Evolutionary conservation across 2,888 invertebrate species (phyloP).

Genomic region (Drosophila emarginata): DNA sequence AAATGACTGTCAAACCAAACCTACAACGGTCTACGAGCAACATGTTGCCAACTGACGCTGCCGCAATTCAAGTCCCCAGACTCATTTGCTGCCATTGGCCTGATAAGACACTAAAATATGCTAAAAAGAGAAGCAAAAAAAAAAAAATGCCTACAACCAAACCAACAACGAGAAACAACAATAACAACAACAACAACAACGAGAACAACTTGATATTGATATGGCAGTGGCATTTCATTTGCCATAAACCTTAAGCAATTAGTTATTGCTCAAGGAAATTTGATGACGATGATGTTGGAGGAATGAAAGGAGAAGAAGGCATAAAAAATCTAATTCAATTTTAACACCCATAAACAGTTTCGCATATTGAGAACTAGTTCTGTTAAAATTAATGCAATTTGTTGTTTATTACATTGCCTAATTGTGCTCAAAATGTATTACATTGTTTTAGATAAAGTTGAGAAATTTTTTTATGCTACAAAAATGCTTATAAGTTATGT

Average conservation of each 20-base stretch:
- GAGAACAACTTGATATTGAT: constrained; percentile 75
- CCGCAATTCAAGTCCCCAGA: constrained; percentile 20
- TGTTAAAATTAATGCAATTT: not conserved
- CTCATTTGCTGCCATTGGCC: constrained; percentile 70
- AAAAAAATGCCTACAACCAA: no score
- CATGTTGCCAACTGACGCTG: constrained; percentile 43
- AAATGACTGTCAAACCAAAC: constrained; percentile 77
- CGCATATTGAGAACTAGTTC: not conserved
- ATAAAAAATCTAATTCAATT: not conserved
- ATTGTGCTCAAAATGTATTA: no score
- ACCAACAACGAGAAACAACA: constrained; percentile 13
- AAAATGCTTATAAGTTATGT: no score
- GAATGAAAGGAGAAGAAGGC: not conserved
- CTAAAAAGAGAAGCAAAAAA: constrained; percentile 44
- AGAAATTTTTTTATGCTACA: no score
- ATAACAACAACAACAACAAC: not conserved
- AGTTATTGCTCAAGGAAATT: constrained; percentile 54
- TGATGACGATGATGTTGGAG: not conserved
- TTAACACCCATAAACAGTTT: not conserved
- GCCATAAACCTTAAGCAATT: constrained; percentile 70
- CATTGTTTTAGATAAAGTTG: no score
- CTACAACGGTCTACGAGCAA: constrained; percentile 60
- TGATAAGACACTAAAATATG: constrained; percentile 74
- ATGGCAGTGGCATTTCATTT: constrained; percentile 69
- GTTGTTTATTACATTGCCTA: no score